These are phyloP conservation scores for Gadus chalcogrammus DNA, from an alignment of 2,113 vertebrate species.

Conservation along the genomic window DNA sequence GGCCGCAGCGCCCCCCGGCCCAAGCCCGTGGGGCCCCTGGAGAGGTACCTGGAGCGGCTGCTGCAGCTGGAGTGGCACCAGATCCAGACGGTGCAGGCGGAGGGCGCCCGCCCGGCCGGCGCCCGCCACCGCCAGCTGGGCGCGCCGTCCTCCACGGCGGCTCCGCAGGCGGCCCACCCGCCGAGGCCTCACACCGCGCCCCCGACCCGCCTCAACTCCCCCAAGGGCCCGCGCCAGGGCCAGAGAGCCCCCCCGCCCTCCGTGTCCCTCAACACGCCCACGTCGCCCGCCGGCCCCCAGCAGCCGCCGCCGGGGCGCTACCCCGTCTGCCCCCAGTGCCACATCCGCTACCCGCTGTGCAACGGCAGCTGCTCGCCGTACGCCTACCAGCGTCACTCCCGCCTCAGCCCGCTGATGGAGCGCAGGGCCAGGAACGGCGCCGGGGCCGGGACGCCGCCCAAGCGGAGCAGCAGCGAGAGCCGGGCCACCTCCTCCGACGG, in stretches of 20 bases:
- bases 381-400: conserved; percentile 75
- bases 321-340: conserved; percentile 70
- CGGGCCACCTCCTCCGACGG: conserved; percentile 59
- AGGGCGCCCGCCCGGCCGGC: conserved; percentile 66
- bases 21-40: conserved; percentile 75
- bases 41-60: conserved; percentile 83
- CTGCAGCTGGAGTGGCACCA: conserved; percentile 91
- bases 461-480: conserved; percentile 74
- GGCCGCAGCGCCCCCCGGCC: conserved; percentile 68
- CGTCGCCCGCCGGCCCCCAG: conserved; percentile 44
- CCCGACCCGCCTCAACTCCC: conserved; percentile 71
- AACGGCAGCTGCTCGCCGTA: conserved; percentile 73
- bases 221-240: conserved; percentile 68
- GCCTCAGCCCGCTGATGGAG: conserved; percentile 71
- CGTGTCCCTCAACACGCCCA: conserved; percentile 62
- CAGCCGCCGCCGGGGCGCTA: conserved; percentile 57
- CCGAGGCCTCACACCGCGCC: conserved; percentile 75
- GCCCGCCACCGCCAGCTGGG: conserved; percentile 55
- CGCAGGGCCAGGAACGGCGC: conserved; percentile 49
- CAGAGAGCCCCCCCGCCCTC: conserved; percentile 66
- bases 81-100: conserved; percentile 81
- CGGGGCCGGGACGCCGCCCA: conserved; percentile 45
- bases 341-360: conserved; percentile 73
- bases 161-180: conserved; percentile 30
- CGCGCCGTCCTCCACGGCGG: conserved; percentile 34